Base-by-base conservation (phyloP, 2,888 invertebrate genomes). In the Aspidiotus destructor region DNA sequence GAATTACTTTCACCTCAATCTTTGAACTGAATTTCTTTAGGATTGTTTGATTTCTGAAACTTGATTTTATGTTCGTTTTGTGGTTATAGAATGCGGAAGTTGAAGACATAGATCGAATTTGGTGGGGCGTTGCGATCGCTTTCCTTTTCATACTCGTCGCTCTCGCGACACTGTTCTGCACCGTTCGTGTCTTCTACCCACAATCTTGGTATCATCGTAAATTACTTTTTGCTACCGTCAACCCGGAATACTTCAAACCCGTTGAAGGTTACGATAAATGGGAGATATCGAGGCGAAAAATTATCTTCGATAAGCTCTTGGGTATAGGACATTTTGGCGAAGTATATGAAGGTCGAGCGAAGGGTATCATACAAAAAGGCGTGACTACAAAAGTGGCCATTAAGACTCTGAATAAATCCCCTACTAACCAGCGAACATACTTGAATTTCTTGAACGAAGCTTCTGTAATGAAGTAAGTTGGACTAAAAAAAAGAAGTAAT, bases 311-410 rank as follows among this genome's bases (percentile, higher is more conserved):
- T 7, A 77, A 79, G 60, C 79, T 79, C 69, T 77, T 88, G 15
- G 89, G 88, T 1, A 80, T 85, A 71, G 89, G 89, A 3, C 84
- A 86, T 7, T 89, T 89, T 76, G 89, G 89, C 1, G 84, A 83
- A 80, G 88, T 89, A 0, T 85, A 83, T 73, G 81, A 81, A 73
- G 88, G 87, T 1, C 74, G 80, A 7, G 76, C 82, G 7, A 74
- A 75, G 42, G 75, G 75, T 8, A 72, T 76, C 16, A 73, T 76
- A 1, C 57, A 62, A 41, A 62, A 69, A 69, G 62, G 62, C 15
- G 57, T 69, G 44, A 62, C 62, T 17, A 69, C 69, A 8, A 76
- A 77, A 1, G 84, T 84, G 73, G 85, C 85, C 1, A 78, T 85
- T 6, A 85, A 85, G 79, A 86, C 85, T 2, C 82, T 86, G 15